Evolutionary conservation across 1,140 invertebrate species (phyloP).

Genomic region (Drosophila sproati): DNA sequence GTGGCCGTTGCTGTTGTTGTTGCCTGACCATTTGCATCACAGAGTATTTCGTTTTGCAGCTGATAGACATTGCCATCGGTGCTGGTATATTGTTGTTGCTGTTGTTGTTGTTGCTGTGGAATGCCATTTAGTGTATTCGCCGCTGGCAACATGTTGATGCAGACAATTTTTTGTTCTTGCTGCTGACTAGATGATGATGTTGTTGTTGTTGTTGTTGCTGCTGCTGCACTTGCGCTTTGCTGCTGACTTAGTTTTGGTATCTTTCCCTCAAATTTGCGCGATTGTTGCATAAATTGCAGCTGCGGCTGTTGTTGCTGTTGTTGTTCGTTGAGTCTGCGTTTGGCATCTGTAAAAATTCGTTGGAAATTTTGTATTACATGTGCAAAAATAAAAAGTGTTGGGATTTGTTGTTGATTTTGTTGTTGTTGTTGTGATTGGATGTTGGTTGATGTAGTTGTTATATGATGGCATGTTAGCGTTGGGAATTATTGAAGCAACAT

Average conservation of each 20-base stretch:
- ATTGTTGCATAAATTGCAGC: slow-evolving; percentile 78
- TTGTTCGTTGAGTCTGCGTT: slow-evolving; percentile 63
- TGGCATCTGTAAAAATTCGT: slow-evolving; percentile 72
- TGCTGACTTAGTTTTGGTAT: slow-evolving; percentile 82
- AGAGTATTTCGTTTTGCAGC: slow-evolving; percentile 80
- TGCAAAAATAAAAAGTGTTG: slow-evolving; percentile 2
- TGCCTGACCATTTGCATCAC: slow-evolving; percentile 75
- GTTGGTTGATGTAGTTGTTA: slow-evolving; percentile 45
- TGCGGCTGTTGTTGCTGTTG: slow-evolving; percentile 37
- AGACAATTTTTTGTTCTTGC: slow-evolving; percentile 57
- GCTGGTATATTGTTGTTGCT: slow-evolving; percentile 58
- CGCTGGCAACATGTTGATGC: slow-evolving; percentile 78
- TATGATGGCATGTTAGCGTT: slow-evolving; percentile 41
- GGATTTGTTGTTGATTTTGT: slow-evolving; percentile 5
- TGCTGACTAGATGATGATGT: slow-evolving; percentile 68
- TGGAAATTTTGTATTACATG: slow-evolving; percentile 48
- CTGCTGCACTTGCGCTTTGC: slow-evolving; percentile 77
- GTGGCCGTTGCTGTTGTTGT: slow-evolving; percentile 59
- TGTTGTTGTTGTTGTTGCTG: slow-evolving; percentile 84
- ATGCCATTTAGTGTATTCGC: slow-evolving; percentile 80
- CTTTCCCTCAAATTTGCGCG: slow-evolving; percentile 82
- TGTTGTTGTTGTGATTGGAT: slow-evolving; percentile 30
- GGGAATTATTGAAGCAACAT: slow-evolving; percentile 33
- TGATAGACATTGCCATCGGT: slow-evolving; percentile 79
- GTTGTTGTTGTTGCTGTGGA: slow-evolving; percentile 67